Evolutionary conservation across 2,888 invertebrate genomes (phyloP).

Genomic region (Sesia bembeciformis): DNA sequence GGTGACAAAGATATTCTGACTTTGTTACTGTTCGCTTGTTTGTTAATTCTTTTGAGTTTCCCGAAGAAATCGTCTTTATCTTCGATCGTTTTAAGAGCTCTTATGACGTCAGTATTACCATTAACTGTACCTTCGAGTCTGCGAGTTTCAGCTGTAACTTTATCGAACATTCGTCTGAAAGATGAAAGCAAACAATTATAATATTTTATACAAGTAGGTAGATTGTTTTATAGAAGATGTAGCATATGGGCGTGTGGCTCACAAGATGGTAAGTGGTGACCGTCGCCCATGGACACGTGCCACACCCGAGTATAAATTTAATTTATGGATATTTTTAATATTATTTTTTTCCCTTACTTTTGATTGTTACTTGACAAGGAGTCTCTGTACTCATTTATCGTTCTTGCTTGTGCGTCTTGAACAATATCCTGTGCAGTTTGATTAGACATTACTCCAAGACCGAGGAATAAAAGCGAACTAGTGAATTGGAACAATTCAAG

Average conservation of each 20-base stretch:
- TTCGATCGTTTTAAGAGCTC: conserved; percentile 25
- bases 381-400: conserved; percentile 22
- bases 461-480: conserved; percentile 23
- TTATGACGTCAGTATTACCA: conserved; percentile 48
- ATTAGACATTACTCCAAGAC: conserved; percentile 28
- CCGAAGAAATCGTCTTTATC: conserved; percentile 27
- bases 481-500: conserved; percentile 23
- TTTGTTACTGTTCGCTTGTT: conserved; percentile 23
- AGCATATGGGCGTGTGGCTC: no score
- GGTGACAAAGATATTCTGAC: conserved; percentile 20
- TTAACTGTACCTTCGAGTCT: conserved; percentile 27
- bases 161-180: conserved; percentile 49
- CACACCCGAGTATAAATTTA: not conserved
- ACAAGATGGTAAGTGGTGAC: no score
- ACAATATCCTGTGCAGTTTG: conserved; percentile 26
- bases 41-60: conserved; percentile 19
- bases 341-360: conserved; percentile 10
- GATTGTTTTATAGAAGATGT: no score
- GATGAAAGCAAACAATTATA: not conserved
- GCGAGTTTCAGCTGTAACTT: conserved; percentile 44
- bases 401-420: conserved; percentile 22
- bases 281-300: no score
- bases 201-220: not conserved
- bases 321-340: not conserved
- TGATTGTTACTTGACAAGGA: conserved; percentile 21